These are phyloP conservation scores for Scolopax rusticola DNA, from an alignment of 2,797 vertebrate genomes.

Conservation along the genomic window DNA sequence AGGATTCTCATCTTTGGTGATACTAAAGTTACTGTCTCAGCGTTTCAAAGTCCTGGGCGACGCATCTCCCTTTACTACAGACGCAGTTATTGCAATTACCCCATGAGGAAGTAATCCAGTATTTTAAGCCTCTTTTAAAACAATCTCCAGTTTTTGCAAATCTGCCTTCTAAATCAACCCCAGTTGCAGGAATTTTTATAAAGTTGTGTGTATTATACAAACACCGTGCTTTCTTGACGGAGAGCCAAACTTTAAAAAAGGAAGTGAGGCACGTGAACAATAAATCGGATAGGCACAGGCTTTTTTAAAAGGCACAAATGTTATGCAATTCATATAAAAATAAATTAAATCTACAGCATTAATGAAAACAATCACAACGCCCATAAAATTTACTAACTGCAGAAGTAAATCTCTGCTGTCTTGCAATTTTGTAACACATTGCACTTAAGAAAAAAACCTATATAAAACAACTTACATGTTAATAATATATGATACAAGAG, in stretches of 20 bases:
- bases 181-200: conserved; percentile 47
- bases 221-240: conserved; percentile 70
- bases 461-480: conserved; percentile 72
- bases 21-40: conserved; percentile 6
- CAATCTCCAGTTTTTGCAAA: conserved; percentile 56
- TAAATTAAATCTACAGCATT: conserved; percentile 82
- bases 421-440: conserved; percentile 87
- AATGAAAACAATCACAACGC: conserved; percentile 76
- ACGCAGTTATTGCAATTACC: conserved; percentile 66
- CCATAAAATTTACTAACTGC: conserved; percentile 76
- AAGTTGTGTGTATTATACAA: conserved; percentile 54
- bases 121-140: conserved; percentile 55
- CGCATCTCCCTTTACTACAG: conserved; percentile 60
- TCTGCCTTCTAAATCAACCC: conserved; percentile 84
- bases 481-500: conserved; percentile 65
- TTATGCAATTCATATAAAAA: conserved; percentile 84
- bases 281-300: conserved; percentile 78
- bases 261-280: conserved; percentile 81
- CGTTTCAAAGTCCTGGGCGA: conserved; percentile 1
- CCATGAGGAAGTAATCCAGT: conserved; percentile 59
- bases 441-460: conserved; percentile 79
- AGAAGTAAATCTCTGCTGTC: conserved; percentile 76
- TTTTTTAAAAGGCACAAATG: conserved; percentile 88
- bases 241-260: conserved; percentile 74
- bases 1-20: conserved; percentile 69